These are phyloP conservation scores for Pseudomugil tenellus DNA, from an alignment of 2,797 vertebrate genomes.

Conservation along the genomic window DNA sequence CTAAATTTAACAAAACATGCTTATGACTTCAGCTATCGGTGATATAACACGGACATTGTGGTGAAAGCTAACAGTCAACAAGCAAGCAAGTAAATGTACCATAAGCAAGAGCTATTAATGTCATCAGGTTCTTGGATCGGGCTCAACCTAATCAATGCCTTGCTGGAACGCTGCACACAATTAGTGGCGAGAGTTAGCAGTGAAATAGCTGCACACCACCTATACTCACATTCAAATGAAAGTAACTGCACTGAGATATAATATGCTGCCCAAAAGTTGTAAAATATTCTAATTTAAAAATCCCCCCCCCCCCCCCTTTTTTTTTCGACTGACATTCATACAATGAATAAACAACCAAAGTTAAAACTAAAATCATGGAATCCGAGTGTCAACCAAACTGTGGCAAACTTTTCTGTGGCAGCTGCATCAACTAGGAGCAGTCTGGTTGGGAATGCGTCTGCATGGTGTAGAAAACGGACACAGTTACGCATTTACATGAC, in stretches of 20 bases:
- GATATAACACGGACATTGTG: neutral
- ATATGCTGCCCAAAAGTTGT: neutral
- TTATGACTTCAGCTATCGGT: neutral
- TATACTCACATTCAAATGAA: slow-evolving; percentile 25
- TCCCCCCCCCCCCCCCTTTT: too few species aligned
- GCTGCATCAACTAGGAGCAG: too few species aligned
- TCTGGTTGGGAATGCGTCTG: too few species aligned
- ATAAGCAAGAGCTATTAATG: slow-evolving; percentile 69
- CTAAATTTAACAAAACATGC: neutral
- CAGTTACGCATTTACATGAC: too few species aligned
- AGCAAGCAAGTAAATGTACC: slow-evolving; percentile 64
- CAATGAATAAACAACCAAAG: neutral
- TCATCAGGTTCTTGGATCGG: slow-evolving; percentile 52
- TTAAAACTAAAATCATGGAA: too few species aligned
- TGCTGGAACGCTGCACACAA: slow-evolving; percentile 66
- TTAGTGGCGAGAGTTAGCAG: slow-evolving; percentile 55
- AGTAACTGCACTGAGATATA: slow-evolving; percentile 24
- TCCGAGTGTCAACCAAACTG: too few species aligned
- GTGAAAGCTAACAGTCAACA: slow-evolving; percentile 53
- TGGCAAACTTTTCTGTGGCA: too few species aligned
- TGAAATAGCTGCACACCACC: slow-evolving; percentile 43
- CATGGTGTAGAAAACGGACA: too few species aligned
- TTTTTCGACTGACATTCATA: neutral
- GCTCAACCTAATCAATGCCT: slow-evolving; percentile 57
- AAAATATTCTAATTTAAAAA: neutral